Evolutionary conservation across 2,113 vertebrate genomes (phyloP), one percentile per base, ranked within the genome.

Genomic region (Motacilla alba): DNA sequence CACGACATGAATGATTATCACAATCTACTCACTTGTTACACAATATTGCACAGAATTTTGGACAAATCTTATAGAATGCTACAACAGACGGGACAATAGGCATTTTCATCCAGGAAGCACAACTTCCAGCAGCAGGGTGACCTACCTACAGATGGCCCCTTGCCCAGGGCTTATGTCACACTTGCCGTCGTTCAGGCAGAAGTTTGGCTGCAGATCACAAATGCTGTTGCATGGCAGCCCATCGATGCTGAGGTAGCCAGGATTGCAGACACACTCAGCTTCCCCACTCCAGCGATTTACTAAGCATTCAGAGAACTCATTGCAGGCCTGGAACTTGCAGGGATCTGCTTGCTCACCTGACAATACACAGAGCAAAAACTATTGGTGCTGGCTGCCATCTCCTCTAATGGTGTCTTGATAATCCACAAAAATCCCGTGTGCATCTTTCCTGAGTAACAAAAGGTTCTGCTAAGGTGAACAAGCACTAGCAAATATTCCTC

Each of bases 301-400:
- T 81, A 98, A 87, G 79, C 99, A 99, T 37, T 98, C 97, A 0
- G 99, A 99, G 93, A 99, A 99, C 59, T 99, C 98, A 19, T 99
- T 99, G 94, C 99, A 99, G 13, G 99, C 99, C 93, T 99, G 99
- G 97, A 99, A 99, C 95, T 99, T 99, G 97, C 99, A 99, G 35
- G 98, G 98, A 62, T 99, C 98, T 4, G 99, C 99, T 60, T 98
- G 95, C 56, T 99, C 98, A 46, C 99, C 99, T 99, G 94, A 49
- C 77, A 90, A 83, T 6, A 80, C 6, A 88, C 50, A 66, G 63
- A 64, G 27, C 49, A 95, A 67, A 91, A 39, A 67, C 47, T 41
- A 23, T 1, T 52, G 75, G 68, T 2, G 0, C 62, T 53, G 49
- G 26, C 52, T 90, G 63, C 63, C 15, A 6, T 80, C 43, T 79